Percentiles rank a stretch among this genome's conserved stretches.
phyloP scores from a whole-genome alignment of 2,113 vertebrate species.

The Labeo catla region DNA sequence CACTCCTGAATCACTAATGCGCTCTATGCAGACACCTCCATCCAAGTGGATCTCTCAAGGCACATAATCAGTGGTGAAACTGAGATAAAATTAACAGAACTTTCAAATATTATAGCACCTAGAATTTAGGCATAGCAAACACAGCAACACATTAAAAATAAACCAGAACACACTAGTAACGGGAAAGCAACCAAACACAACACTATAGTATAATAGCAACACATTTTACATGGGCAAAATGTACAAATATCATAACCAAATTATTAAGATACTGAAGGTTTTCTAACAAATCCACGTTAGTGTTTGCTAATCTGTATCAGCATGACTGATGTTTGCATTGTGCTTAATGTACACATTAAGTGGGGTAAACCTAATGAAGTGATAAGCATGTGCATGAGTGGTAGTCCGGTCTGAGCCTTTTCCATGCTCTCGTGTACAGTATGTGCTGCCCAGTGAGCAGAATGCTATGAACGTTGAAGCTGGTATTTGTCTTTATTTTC shows the following conservation, averaged over 20 bases:
- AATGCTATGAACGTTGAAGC: slow-evolving; percentile 13
- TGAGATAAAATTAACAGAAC: background rate
- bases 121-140: background rate
- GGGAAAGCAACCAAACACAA: background rate
- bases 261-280: background rate
- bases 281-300: background rate
- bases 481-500: slow-evolving; percentile 41
- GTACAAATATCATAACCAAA: background rate
- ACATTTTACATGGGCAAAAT: background rate
- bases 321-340: background rate
- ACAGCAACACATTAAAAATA: background rate
- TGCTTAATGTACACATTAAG: background rate
- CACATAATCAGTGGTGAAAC: background rate
- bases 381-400: slow-evolving; percentile 3
- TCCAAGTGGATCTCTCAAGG: too few species aligned
- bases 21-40: too few species aligned
- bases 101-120: background rate
- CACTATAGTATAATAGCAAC: background rate
- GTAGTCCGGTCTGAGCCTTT: background rate
- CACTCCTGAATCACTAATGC: too few species aligned
- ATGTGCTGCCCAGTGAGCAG: background rate
- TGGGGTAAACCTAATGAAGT: slow-evolving; percentile 30
- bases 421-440: background rate
- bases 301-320: slow-evolving; percentile 11
- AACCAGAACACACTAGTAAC: background rate